Evolutionary conservation across 2,888 invertebrate species (phyloP), one percentile per base, ranked within the genome.

Genomic region (Choristoneura rosaceana): DNA sequence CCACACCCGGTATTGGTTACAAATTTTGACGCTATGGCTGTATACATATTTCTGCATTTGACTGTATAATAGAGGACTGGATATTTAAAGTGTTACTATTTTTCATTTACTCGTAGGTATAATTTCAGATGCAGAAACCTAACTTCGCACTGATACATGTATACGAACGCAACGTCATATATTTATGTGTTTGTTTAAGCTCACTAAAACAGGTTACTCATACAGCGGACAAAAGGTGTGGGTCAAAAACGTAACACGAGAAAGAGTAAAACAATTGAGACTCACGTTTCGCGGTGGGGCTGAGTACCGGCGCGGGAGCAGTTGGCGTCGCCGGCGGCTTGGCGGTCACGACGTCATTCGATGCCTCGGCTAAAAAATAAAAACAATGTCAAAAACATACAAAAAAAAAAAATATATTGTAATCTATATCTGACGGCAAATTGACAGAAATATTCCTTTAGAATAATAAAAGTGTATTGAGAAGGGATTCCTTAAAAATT

Each of bases 271-370:
- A 65, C 41, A 69, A 64, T 60, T 71, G 69, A 68, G 58, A 90
- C 92, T 90, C 81, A 92, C 92, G 89, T 90, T 88, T 90, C 78
- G 82, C 80, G 69, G 86, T 78, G 17, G 87, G 86, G 76, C 85
- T 85, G 75, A 79, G 79, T 63, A 74, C 69, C 74, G 78, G 76
- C 69, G 77, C 79, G 34, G 83, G 78, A 70, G 83, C 80, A 59
- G 84, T 82, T 45, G 87, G 77, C 79, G 82, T 89, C 76, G 88
- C 79, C 55, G 89, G 87, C 73, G 90, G 89, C 77, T 88, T 89
- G 69, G 81, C 79, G 73, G 82, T 76, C 75, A 86, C 80, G 79
- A 82, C 84, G 76, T 90, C 87, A 81, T 66, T 75, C 78, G 81
- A 70, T 80, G 84, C 75, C 78, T 87, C 89, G 82, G 83, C 90